A percentile compares a stretch with the other conserved stretches of the same genome.
phyloP scores from a whole-genome alignment of 2,797 vertebrate species.

The Gobio occitaniae region DNA sequence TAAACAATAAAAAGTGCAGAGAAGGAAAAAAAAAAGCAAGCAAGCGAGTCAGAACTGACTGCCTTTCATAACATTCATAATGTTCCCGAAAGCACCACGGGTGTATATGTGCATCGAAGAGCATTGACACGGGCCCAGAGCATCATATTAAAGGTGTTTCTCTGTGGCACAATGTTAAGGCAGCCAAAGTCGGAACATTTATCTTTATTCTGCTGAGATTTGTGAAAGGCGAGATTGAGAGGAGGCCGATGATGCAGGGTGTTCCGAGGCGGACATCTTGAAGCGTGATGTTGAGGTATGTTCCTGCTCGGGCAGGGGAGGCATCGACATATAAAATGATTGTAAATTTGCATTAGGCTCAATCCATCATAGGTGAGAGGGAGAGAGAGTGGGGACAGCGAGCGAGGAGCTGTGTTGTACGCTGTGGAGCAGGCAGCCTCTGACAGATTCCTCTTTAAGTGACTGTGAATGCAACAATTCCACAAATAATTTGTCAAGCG shows the following conservation, averaged over 20 bases:
- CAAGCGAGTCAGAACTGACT: neutral
- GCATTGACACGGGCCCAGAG: constrained; percentile 53
- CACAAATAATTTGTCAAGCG: constrained; percentile 98
- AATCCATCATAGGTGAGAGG: constrained; percentile 91
- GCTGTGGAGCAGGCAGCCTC: constrained; percentile 85
- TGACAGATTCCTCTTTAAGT: constrained; percentile 99
- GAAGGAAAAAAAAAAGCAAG: neutral
- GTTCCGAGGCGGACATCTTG: constrained; percentile 91
- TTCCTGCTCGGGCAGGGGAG: constrained; percentile 85
- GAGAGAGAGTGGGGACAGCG: constrained; percentile 81
- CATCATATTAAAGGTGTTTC: constrained; percentile 66
- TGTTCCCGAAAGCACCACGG: constrained; percentile 22
- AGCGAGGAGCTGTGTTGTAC: constrained; percentile 82
- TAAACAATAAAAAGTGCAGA: too few species aligned
- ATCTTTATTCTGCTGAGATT: constrained; percentile 81
- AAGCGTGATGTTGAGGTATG: constrained; percentile 97
- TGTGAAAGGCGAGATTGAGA: constrained; percentile 80
- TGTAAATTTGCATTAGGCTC: constrained; percentile 98
- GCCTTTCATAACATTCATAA: constrained; percentile 36
- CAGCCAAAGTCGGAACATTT: constrained; percentile 69
- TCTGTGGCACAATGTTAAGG: constrained; percentile 54
- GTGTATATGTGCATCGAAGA: neutral
- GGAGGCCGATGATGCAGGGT: constrained; percentile 83
- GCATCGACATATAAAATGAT: constrained; percentile 96
- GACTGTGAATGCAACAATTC: constrained; percentile 99